Evolutionary conservation across 2,113 vertebrate species (phyloP), one percentile per base, ranked within the genome.

Genomic region (Rhea americana): DNA sequence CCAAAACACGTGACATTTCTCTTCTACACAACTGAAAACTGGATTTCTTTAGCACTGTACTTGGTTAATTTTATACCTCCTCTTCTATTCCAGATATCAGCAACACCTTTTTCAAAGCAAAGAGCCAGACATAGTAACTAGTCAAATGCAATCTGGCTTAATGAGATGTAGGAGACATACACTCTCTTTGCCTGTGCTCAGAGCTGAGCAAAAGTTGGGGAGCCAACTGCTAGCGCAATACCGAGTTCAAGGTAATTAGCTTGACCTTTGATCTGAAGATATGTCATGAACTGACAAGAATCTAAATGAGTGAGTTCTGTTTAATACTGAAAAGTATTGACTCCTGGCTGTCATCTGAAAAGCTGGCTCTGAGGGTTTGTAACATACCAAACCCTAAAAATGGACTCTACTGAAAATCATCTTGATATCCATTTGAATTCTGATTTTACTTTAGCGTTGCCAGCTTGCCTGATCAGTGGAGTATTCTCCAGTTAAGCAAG

Each of bases 141-240:
- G 53, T 37, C 55, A 43, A 61, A n/a, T 32, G 47, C 67, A 79
- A 17, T 37, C 18, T 82, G 62, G 65, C 51, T 91, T 76, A 32
- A 14, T 68, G 81, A 83, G 53, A 35, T 43, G 51, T 5, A 11
- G 24, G 13, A 93, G 45, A 59, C 13, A 30, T 11, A 18, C 15
- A 25, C 0, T 0, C 22, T 55, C 21, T 83, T 47, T 32, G 28
- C 28, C 20, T 47, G 32, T 59, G 30, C 77, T 93, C 3, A 0
- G 45, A 86, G 74, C 62, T 68, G 51, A 66, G 22, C 66, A 80
- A 78, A 93, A 91, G 84, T 25, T 55, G 51, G 13, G 77, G 58
- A 89, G 83, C 53, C 93, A 66, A 66, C 28, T 85, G 73, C 7
- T 88, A 81, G 82, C 3, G 6, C 73, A 65, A 47, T 59, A 65